phyloP scores from a whole-genome alignment of 2,113 vertebrate species.

The Lophura nycthemera region DNA sequence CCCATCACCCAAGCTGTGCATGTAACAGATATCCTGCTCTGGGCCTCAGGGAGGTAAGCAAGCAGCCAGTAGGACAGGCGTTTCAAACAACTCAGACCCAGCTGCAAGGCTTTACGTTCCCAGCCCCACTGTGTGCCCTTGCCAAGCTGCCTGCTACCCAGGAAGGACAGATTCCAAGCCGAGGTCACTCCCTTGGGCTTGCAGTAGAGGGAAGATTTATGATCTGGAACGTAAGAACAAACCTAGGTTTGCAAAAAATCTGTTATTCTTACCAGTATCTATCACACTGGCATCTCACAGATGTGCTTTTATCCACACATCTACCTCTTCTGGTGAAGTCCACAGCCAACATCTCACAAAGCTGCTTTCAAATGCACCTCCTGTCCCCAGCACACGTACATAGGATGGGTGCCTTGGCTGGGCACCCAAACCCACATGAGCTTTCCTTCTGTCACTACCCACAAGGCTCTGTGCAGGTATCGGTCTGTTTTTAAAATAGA shows the following conservation, averaged over 20 bases:
- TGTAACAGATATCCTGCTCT: conserved; percentile 5
- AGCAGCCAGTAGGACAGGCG: background rate
- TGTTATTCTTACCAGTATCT: background rate
- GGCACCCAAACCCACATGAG: background rate
- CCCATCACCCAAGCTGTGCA: background rate
- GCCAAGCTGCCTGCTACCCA: background rate
- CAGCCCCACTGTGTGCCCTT: background rate
- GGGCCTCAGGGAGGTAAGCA: background rate
- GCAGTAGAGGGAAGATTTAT: background rate
- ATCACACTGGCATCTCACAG: background rate
- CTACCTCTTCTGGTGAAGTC: background rate
- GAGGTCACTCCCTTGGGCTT: background rate
- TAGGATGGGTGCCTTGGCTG: background rate
- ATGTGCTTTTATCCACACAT: background rate
- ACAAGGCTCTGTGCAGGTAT: accelerated
- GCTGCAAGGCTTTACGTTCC: background rate
- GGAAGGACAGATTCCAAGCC: background rate
- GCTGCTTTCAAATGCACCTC: background rate
- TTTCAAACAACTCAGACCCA: background rate
- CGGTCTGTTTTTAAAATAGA: background rate
- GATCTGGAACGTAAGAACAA: background rate
- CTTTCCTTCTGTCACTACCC: background rate
- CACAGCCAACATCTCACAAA: background rate
- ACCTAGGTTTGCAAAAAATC: background rate
- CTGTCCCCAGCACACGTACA: accelerated